phyloP scores from a whole-genome alignment of 2,797 vertebrate species.

The Paguma larvata region DNA sequence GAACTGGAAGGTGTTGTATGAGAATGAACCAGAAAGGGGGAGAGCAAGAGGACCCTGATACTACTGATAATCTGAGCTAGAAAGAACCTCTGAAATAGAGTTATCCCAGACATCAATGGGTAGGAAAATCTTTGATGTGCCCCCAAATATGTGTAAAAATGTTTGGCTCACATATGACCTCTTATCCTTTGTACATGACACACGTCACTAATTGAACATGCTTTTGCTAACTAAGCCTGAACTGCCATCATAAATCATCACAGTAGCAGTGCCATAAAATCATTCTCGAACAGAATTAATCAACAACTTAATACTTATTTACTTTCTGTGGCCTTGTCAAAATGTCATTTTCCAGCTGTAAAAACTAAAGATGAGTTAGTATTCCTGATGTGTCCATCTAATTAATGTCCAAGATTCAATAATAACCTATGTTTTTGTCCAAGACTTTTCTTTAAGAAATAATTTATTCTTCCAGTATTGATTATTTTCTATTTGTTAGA shows the following conservation, averaged over 20 bases:
- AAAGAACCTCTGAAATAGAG: neutral
- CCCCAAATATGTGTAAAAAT: neutral
- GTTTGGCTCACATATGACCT: neutral
- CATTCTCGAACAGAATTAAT: constrained; percentile 37
- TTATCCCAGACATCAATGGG: neutral
- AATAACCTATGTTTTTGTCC: neutral
- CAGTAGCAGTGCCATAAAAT: neutral
- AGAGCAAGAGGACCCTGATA: neutral
- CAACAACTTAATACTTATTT: constrained; percentile 15
- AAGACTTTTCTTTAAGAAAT: constrained; percentile 8
- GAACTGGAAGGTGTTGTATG: neutral
- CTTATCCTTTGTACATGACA: neutral
- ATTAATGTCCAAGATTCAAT: neutral
- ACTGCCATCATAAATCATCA: neutral
- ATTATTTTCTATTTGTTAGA: neutral
- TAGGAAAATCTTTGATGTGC: neutral
- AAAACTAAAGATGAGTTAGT: neutral
- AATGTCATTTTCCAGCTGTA: neutral
- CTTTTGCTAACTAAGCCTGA: neutral
- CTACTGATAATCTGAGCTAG: neutral
- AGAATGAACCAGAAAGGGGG: neutral
- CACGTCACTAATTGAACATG: neutral
- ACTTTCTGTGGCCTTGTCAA: neutral
- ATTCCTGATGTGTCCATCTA: neutral
- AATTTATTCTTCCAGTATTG: neutral